A percentile compares a stretch with the other conserved stretches of the same genome.
Evolutionary conservation across 2,888 invertebrate genomes (phyloP).

Genomic region (Ceraclea dissimilis): DNA sequence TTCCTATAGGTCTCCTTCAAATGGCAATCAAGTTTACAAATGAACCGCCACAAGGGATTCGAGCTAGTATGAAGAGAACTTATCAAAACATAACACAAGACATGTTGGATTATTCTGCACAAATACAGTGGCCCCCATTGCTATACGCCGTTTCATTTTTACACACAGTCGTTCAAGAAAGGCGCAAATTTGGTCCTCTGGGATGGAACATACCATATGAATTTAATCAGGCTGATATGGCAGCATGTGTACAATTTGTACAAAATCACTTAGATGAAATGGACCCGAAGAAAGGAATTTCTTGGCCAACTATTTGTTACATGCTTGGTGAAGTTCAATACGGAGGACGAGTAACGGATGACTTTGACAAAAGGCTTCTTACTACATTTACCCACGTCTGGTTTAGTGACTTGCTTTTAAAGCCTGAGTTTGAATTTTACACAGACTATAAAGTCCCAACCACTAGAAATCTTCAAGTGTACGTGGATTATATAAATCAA

Average conservation of each 20-base stretch:
- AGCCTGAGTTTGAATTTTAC: constrained; percentile 88
- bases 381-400: constrained; percentile 92
- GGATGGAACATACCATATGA: constrained; percentile 98
- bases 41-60: constrained; percentile 93
- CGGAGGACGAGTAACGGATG: constrained; percentile 92
- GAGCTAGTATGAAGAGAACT: constrained; percentile 89
- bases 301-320: constrained; percentile 95
- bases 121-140: constrained; percentile 89
- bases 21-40: constrained; percentile 97
- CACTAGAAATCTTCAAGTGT: constrained; percentile 69
- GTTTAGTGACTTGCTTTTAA: constrained; percentile 86
- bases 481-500: constrained; percentile 80
- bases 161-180: constrained; percentile 91
- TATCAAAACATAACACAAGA: constrained; percentile 87
- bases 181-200: constrained; percentile 91
- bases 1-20: constrained; percentile 82
- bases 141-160: constrained; percentile 91
- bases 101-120: constrained; percentile 83
- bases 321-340: constrained; percentile 91
- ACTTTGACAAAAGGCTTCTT: constrained; percentile 89
- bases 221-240: constrained; percentile 94
- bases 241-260: constrained; percentile 90
- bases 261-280: constrained; percentile 96
- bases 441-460: constrained; percentile 88
- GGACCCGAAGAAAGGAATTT: constrained; percentile 94